Evolutionary conservation across 1,140 invertebrate genomes (phyloP).

Genomic region (Caenorhabditis elegans): WBcel235 BX284604.4:10002001-10002500

Average conservation of each 20-base stretch:
- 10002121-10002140: background rate
- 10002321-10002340: constrained; percentile 24
- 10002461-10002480: background rate
- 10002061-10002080: background rate
- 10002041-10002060: background rate
- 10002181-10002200: constrained; percentile 47
- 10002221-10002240: constrained; percentile 1
- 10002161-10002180: constrained; percentile 40
- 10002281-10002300: constrained; percentile 47
- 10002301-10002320: constrained; percentile 36
- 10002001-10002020: background rate
- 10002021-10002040: background rate
- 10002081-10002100: constrained; percentile 4
- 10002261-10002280: constrained; percentile 36
- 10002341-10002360: background rate
- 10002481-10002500: constrained; percentile 32
- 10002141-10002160: too few species aligned
- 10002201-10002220: constrained; percentile 37
- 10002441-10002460: background rate
- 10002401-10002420: constrained; percentile 45
- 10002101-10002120: background rate
- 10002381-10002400: constrained; percentile 44
- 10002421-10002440: constrained; percentile 25
- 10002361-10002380: constrained; percentile 44
- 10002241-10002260: background rate